Percentiles rank a stretch among this genome's conserved stretches.
Evolutionary conservation across 2,888 invertebrate genomes (phyloP).

Genomic region (Tethea ocularis): DNA sequence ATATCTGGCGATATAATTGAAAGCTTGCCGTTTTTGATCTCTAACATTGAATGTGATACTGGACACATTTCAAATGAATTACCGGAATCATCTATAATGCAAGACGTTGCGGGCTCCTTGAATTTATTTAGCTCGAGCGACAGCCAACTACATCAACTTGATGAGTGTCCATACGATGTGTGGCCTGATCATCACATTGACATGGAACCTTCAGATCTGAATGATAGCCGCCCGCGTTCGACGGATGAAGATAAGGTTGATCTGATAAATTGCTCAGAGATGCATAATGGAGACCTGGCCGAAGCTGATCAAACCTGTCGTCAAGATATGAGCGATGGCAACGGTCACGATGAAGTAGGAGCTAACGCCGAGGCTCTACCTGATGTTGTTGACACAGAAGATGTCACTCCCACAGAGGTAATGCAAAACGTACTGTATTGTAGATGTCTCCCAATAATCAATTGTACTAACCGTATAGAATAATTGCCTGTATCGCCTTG

Average conservation of each 20-base stretch:
- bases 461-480: slow-evolving; percentile 59
- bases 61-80: slow-evolving; percentile 50
- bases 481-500: slow-evolving; percentile 21
- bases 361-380: slow-evolving; percentile 65
- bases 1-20: slow-evolving; percentile 72
- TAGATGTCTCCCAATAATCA: slow-evolving; percentile 76
- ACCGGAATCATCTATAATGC: slow-evolving; percentile 65
- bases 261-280: slow-evolving; percentile 76
- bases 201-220: slow-evolving; percentile 56
- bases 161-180: slow-evolving; percentile 69
- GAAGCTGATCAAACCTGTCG: slow-evolving; percentile 91
- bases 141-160: slow-evolving; percentile 65
- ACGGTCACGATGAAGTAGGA: slow-evolving; percentile 44
- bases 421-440: slow-evolving; percentile 75
- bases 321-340: slow-evolving; percentile 51
- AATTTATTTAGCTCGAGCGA: slow-evolving; percentile 71
- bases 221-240: slow-evolving; percentile 60
- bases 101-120: slow-evolving; percentile 77
- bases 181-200: slow-evolving; percentile 72
- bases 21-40: slow-evolving; percentile 58
- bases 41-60: slow-evolving; percentile 51
- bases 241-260: slow-evolving; percentile 75
- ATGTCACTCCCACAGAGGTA: slow-evolving; percentile 81
- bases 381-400: slow-evolving; percentile 79
- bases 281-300: slow-evolving; percentile 89